Conservation (phyloP, 1,140 invertebrate species). For the Centruroides sculpturatus region DNA sequence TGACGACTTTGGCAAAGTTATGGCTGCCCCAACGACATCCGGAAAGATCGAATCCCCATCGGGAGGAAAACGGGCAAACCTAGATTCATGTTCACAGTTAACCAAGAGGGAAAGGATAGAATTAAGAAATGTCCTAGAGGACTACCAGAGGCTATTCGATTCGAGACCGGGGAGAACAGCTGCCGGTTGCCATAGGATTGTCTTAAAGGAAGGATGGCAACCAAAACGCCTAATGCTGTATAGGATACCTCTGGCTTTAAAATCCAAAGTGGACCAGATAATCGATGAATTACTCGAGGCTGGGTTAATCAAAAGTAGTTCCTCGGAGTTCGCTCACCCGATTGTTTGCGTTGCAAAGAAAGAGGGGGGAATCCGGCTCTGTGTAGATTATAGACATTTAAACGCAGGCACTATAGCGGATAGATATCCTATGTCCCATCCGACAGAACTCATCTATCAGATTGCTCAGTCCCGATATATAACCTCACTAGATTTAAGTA, state of each 20-base stretch:
- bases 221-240: not conserved
- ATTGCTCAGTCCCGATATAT: conserved; percentile 28
- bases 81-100: too few relatives aligned
- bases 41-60: too few relatives aligned
- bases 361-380: conserved; percentile 33
- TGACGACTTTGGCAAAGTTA: too few relatives aligned
- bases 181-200: too few relatives aligned
- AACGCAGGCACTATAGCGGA: conserved; percentile 31
- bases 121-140: too few relatives aligned
- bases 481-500: conserved; percentile 30
- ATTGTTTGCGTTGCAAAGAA: conserved; percentile 32
- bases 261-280: not conserved
- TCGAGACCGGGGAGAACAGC: too few relatives aligned
- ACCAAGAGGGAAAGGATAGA: too few relatives aligned
- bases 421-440: conserved; percentile 34
- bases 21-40: too few relatives aligned
- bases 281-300: not conserved
- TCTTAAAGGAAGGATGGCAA: too few relatives aligned
- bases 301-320: not conserved
- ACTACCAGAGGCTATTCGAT: too few relatives aligned
- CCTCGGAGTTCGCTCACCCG: conserved; percentile 17
- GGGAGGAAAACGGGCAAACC: too few relatives aligned
- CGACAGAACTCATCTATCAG: conserved; percentile 26
- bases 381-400: conserved; percentile 33
- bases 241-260: not conserved